Evolutionary conservation across 1,140 invertebrate species (phyloP).

Genomic region (Macrocentrus cingulum): DNA sequence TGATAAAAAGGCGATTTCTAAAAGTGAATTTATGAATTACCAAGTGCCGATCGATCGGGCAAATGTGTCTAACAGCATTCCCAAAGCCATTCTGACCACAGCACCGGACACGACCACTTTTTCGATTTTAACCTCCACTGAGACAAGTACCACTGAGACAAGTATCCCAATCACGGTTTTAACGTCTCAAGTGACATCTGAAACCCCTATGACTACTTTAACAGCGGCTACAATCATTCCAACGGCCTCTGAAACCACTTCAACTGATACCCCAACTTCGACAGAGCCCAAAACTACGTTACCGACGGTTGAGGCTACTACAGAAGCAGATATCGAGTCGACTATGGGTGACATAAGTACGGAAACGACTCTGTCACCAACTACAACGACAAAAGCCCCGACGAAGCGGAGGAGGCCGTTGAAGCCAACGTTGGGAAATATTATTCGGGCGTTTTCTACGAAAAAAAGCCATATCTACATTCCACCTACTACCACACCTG

Average conservation of each 20-base stretch:
- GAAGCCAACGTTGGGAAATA: slow-evolving; percentile 35
- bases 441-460: slow-evolving; percentile 46
- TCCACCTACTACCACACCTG: slow-evolving; percentile 49
- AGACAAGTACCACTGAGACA: slow-evolving; percentile 18
- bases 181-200: slow-evolving; percentile 22
- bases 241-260: slow-evolving; percentile 19
- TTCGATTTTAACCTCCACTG: slow-evolving; percentile 7
- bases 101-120: not conserved
- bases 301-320: too few species aligned
- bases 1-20: not conserved
- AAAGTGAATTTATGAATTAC: not conserved
- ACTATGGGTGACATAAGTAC: too few species aligned
- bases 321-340: too few species aligned
- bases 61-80: not conserved
- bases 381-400: slow-evolving; percentile 17
- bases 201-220: slow-evolving; percentile 21
- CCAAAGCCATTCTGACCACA: slow-evolving; percentile 5
- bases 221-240: slow-evolving; percentile 27
- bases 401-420: slow-evolving; percentile 14
- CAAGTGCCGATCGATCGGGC: not conserved
- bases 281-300: too few species aligned
- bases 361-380: not conserved
- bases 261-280: slow-evolving; percentile 23
- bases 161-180: slow-evolving; percentile 18
- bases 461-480: slow-evolving; percentile 50